These are phyloP conservation scores for Trimorus sp. DNA, from an alignment of 2,888 invertebrate species.

Conservation along the genomic window DNA sequence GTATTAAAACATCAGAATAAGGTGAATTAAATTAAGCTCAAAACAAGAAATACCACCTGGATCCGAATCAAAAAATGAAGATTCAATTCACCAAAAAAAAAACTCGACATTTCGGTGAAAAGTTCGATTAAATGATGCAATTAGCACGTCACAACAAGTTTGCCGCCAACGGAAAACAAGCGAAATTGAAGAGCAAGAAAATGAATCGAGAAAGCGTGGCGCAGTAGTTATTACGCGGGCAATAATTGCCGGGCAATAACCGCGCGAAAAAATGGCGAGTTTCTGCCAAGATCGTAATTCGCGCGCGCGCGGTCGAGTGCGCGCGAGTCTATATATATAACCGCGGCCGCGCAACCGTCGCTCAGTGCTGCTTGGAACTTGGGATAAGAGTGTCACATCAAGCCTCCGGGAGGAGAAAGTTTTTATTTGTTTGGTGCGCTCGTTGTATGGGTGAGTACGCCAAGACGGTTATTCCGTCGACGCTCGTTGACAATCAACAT, in stretches of 20 bases:
- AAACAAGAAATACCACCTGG: too few species aligned
- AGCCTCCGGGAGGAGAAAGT: slow-evolving; percentile 75
- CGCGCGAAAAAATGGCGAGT: slow-evolving; percentile 30
- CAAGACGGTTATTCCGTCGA: neutral
- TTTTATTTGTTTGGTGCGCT: slow-evolving; percentile 81
- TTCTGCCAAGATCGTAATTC: slow-evolving; percentile 54
- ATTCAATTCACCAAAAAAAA: too few species aligned
- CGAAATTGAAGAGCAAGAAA: too few species aligned
- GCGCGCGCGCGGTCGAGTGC: slow-evolving; percentile 14
- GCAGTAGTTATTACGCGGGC: too few species aligned
- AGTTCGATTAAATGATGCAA: too few species aligned
- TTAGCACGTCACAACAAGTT: too few species aligned
- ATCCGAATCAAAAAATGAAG: too few species aligned
- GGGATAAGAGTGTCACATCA: slow-evolving; percentile 72
- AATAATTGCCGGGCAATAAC: slow-evolving; percentile 18
- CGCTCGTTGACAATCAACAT: neutral
- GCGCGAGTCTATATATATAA: slow-evolving; percentile 73
- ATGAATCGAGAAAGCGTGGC: too few species aligned
- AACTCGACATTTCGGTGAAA: too few species aligned
- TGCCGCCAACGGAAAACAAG: too few species aligned
- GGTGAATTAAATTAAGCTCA: too few species aligned
- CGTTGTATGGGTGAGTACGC: slow-evolving; percentile 80
- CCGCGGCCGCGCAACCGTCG: slow-evolving; percentile 71
- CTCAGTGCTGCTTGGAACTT: slow-evolving; percentile 78
- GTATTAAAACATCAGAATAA: too few species aligned